Evolutionary conservation across 1,140 invertebrate genomes (phyloP), one percentile per base, ranked within the genome.

Genomic region (Ganaspis sp.): DNA sequence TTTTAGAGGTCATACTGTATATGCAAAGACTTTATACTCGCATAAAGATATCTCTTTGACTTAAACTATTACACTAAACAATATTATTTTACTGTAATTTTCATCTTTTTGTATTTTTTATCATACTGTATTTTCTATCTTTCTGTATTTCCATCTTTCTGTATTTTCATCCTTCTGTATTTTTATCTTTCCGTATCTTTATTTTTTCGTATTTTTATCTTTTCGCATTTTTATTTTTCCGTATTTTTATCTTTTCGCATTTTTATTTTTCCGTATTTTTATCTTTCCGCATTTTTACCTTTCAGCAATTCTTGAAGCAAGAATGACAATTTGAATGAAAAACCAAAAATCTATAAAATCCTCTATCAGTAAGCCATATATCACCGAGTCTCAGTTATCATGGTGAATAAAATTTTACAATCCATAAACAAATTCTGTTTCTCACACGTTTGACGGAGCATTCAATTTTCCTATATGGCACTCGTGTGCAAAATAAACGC

Each of bases 371-470:
- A 49, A 49, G 17, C n/a, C 45, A 49, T 49, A 49, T 49, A 49
- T 49, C 45, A 49, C 45, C 45, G n/a, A 17, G 45, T 49, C 45
- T 17, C n/a, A 2, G n/a, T 49, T 29, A 64, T 64, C 54, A 23
- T 64, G 21, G 11, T 0, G 15, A 64, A 29, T 64, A 29, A 64
- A 34, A 64, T 64, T 64, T 64, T 64, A 64, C 26, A 29, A n/a
- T n/a, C 58, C 23, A 64, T 29, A 64, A 64, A 64, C 12, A 34
- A 64, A 64, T 34, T 64, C 15, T 64, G 23, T 64, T 64, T n/a
- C 58, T 29, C 21, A n/a, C 58, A n/a, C n/a, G 45, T 49, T 29
- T 64, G 9, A n/a, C 4, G 15, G 9, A 29, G 4, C 8, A 29
- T 64, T n/a, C 23, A 64, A 26, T 64, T 64, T 29, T 64, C 23